A percentile compares a stretch with the other conserved stretches of the same genome.
These are phyloP conservation scores for Aphaenogaster floridana DNA, from an alignment of 1,140 invertebrate genomes.

Conservation along the genomic window DNA sequence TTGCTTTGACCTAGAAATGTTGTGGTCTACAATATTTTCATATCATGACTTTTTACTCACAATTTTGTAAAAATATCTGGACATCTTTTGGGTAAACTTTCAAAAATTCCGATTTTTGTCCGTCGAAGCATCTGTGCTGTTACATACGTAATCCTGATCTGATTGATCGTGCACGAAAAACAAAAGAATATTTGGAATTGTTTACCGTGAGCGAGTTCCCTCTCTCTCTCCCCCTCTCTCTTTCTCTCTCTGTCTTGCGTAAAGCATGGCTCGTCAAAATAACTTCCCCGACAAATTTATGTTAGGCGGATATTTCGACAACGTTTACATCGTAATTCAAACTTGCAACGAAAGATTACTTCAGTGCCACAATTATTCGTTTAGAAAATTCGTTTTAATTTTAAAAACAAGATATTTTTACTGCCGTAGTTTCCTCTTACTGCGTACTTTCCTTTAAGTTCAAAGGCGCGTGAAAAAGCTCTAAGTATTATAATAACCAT, in stretches of 20 bases:
- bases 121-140: too few species aligned
- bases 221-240: neutral
- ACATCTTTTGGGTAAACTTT: neutral
- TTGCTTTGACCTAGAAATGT: neutral
- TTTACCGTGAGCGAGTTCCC: neutral
- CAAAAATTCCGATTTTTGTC: neutral
- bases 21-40: neutral
- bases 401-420: constrained; percentile 1
- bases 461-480: neutral
- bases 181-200: constrained; percentile 23
- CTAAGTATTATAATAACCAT: neutral
- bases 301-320: neutral
- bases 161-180: neutral
- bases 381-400: constrained; percentile 45
- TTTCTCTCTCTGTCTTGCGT: neutral
- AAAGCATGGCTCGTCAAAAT: constrained; percentile 37
- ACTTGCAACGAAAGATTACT: constrained; percentile 40
- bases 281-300: constrained; percentile 30
- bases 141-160: constrained; percentile 8
- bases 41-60: neutral
- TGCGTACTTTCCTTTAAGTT: too few species aligned
- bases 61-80: neutral
- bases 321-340: constrained; percentile 54
- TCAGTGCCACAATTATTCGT: constrained; percentile 14
- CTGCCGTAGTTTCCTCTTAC: too few species aligned